A percentile compares a stretch with the other conserved stretches of the same genome.
Evolutionary conservation across 2,113 vertebrate genomes (phyloP).

Genomic region (Romanogobio albipinnatus): DNA sequence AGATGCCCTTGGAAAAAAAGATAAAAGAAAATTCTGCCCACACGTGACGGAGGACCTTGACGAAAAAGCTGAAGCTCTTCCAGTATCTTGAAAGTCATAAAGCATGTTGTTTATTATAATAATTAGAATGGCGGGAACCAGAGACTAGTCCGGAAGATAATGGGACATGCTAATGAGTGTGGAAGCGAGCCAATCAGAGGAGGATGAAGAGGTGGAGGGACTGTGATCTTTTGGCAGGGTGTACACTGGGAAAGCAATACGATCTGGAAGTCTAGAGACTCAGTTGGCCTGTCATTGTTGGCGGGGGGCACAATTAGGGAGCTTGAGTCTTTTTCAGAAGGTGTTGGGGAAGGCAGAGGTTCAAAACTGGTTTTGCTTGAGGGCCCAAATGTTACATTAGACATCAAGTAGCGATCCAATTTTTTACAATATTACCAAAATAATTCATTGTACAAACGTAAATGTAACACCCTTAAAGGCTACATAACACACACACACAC

Average conservation of each 20-base stretch:
- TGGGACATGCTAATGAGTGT: constrained; percentile 79
- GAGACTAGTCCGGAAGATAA: constrained; percentile 78
- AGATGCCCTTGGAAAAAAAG: constrained; percentile 83
- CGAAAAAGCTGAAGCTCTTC: constrained; percentile 75
- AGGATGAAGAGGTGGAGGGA: constrained; percentile 57
- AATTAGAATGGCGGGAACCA: constrained; percentile 77
- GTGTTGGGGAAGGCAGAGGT: constrained; percentile 2
- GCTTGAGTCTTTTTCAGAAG: constrained; percentile 44
- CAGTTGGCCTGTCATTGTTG: constrained; percentile 64
- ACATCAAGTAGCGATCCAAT: not conserved
- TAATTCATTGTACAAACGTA: not conserved
- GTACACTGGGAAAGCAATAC: constrained; percentile 45
- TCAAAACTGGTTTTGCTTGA: not conserved
- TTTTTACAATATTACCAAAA: not conserved
- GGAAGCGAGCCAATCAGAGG: constrained; percentile 77
- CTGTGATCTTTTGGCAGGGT: constrained; percentile 67
- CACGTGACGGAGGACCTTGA: constrained; percentile 77
- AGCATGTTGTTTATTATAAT: constrained; percentile 76
- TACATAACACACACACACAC: too few relatives aligned
- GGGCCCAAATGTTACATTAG: not conserved
- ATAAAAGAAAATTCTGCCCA: constrained; percentile 65
- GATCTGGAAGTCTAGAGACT: constrained; percentile 41
- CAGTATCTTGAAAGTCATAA: constrained; percentile 80
- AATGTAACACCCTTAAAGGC: not conserved
- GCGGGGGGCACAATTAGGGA: constrained; percentile 67